phyloP scores from a whole-genome alignment of 30 jellyfish, hydroid and myxozoan genomes.

The Chrysaora quinquecirrha region DNA sequence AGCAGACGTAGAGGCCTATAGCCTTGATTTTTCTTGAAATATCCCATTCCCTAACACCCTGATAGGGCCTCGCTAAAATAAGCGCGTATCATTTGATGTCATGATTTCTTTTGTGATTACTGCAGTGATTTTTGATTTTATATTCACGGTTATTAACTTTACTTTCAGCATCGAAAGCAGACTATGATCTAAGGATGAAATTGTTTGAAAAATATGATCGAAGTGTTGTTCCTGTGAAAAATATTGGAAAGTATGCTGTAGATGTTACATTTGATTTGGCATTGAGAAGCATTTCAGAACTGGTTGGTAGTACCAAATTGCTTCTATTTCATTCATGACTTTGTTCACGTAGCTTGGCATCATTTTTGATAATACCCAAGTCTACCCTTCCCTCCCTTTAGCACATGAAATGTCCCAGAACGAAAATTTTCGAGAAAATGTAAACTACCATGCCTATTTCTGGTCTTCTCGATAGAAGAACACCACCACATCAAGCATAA shows the following conservation, averaged over 20 bases:
- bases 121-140: too few relatives aligned
- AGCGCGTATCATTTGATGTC: too few relatives aligned
- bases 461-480: neutral
- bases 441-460: neutral
- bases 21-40: too few relatives aligned
- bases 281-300: conserved; percentile 22
- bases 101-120: too few relatives aligned
- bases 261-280: conserved; percentile 33
- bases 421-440: neutral
- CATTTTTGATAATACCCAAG: neutral
- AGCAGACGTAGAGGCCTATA: too few relatives aligned
- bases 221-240: conserved; percentile 26
- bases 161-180: conserved; percentile 8
- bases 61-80: too few relatives aligned
- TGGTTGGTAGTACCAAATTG: conserved; percentile 8
- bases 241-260: neutral
- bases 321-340: neutral
- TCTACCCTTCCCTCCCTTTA: neutral
- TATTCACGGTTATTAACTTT: too few relatives aligned
- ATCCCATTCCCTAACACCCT: too few relatives aligned
- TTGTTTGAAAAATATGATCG: conserved; percentile 29
- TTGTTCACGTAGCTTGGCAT: neutral
- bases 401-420: neutral
- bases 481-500: too few relatives aligned
- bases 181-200: neutral